A percentile compares a stretch with the other conserved stretches of the same genome.
These are phyloP conservation scores for Cyanoderma ruficeps DNA, from an alignment of 2,113 vertebrate species.

Conservation along the genomic window DNA sequence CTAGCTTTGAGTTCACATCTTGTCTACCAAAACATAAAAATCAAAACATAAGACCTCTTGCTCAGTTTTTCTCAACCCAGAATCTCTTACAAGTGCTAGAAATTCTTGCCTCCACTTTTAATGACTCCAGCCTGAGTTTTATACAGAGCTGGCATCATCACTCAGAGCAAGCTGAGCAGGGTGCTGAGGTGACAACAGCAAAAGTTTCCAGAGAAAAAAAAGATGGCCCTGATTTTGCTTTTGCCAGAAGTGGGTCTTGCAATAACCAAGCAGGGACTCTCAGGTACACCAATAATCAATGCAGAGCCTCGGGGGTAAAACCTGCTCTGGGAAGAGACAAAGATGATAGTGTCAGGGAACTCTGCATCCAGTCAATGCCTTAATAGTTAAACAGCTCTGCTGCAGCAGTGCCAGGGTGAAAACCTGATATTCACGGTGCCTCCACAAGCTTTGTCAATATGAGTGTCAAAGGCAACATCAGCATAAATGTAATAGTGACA, in stretches of 20 bases:
- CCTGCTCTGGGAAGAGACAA: background rate
- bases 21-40: background rate
- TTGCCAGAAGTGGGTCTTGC: background rate
- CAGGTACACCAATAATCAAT: background rate
- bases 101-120: background rate
- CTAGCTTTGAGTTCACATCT: background rate
- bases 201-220: background rate
- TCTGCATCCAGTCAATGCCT: background rate
- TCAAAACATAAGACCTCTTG: background rate
- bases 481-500: background rate
- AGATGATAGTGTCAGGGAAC: background rate
- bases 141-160: background rate
- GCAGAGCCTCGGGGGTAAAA: background rate
- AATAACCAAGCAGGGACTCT: background rate
- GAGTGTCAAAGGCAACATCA: background rate
- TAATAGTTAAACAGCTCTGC: background rate
- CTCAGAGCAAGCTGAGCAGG: background rate
- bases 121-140: background rate
- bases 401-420: background rate
- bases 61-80: background rate
- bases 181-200: background rate
- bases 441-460: accelerated
- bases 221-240: background rate
- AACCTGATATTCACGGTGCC: accelerated
- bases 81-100: background rate